Evolutionary conservation across 2,888 invertebrate genomes (phyloP).

Genomic region (Cheilosia impressa): DNA sequence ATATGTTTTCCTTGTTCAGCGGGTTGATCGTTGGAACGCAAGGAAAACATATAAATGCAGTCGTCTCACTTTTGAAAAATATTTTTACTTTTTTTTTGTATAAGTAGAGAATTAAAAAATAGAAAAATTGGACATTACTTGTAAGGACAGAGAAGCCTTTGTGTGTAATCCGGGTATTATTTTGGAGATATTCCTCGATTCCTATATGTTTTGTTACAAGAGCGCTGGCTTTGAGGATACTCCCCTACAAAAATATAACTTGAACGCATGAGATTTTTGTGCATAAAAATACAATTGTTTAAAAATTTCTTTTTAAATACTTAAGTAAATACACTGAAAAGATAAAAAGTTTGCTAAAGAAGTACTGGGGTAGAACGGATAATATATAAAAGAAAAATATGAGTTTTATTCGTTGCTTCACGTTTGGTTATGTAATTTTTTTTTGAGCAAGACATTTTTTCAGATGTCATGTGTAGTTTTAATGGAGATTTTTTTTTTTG

Average conservation of each 20-base stretch:
- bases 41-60: constrained; percentile 64
- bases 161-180: constrained; percentile 60
- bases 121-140: constrained; percentile 80
- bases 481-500: constrained; percentile 36
- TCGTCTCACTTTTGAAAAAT: constrained; percentile 63
- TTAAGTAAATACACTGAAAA: constrained; percentile 75
- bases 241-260: constrained; percentile 83
- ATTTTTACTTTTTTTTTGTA: constrained; percentile 67
- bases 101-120: constrained; percentile 79
- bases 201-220: constrained; percentile 69
- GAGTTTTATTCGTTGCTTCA: constrained; percentile 42
- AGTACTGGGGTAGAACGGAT: constrained; percentile 47
- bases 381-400: constrained; percentile 59
- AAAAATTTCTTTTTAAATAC: constrained; percentile 62
- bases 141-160: constrained; percentile 74
- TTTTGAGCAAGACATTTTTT: constrained; percentile 52
- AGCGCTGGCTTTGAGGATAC: constrained; percentile 68
- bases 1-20: constrained; percentile 71
- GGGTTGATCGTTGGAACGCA: constrained; percentile 42
- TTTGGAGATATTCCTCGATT: constrained; percentile 63
- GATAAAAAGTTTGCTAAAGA: constrained; percentile 69
- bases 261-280: constrained; percentile 81
- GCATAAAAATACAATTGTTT: constrained; percentile 60
- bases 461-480: constrained; percentile 60
- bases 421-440: constrained; percentile 75